Conservation (phyloP, 2,888 invertebrate species). For the Thymelicus acteon region DNA sequence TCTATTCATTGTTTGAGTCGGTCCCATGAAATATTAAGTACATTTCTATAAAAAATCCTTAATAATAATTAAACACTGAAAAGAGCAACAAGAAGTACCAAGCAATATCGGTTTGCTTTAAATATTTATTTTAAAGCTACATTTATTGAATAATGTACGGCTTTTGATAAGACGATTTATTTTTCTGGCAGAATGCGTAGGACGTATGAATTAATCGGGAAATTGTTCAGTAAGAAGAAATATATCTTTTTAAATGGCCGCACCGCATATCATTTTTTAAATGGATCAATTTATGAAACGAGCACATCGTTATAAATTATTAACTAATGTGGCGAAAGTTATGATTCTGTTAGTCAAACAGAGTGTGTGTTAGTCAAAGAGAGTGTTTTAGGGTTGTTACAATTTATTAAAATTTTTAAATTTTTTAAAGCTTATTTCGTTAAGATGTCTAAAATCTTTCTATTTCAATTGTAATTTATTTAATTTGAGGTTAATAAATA, state of each 20-base stretch:
- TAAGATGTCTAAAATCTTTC: too few relatives aligned
- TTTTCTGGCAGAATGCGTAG: conserved; percentile 12
- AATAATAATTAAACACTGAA: background rate
- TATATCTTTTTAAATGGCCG: background rate
- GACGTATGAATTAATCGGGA: conserved; percentile 4
- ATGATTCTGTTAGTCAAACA: background rate
- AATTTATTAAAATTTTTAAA: too few relatives aligned
- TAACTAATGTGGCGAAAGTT: background rate
- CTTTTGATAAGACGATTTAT: conserved; percentile 15
- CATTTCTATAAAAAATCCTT: too few relatives aligned
- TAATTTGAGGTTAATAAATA: too few relatives aligned
- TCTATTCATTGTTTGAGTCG: too few relatives aligned
- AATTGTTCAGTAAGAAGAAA: conserved; percentile 11
- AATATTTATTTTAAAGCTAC: background rate
- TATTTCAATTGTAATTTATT: too few relatives aligned
- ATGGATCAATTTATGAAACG: background rate
- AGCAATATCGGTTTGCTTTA: background rate
- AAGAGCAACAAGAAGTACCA: too few relatives aligned
- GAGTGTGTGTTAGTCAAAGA: too few relatives aligned
- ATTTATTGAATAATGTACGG: background rate
- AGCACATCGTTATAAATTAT: background rate
- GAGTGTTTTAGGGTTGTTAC: background rate
- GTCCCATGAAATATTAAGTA: too few relatives aligned
- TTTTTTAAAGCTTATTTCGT: too few relatives aligned
- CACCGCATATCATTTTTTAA: background rate